phyloP scores from a whole-genome alignment of 2,888 invertebrate species.

The Yponomeuta cagnagella region DNA sequence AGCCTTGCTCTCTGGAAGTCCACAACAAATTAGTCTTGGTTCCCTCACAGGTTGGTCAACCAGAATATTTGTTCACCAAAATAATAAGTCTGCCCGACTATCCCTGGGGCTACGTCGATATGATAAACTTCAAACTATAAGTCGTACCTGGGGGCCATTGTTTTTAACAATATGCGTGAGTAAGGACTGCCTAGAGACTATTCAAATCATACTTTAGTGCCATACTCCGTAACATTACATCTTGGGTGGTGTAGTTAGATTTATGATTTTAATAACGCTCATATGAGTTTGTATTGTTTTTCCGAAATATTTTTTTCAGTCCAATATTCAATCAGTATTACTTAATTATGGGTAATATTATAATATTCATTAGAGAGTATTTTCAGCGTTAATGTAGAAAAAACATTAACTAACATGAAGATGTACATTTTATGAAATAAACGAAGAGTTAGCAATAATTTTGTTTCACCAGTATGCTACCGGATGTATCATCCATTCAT shows the following conservation, averaged over 20 bases:
- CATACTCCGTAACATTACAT: background rate
- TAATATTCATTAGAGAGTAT: too few species aligned
- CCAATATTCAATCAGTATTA: background rate
- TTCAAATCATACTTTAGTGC: background rate
- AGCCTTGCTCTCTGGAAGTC: background rate
- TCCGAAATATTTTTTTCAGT: too few species aligned
- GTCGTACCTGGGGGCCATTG: background rate
- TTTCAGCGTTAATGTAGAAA: too few species aligned
- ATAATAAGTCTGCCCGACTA: background rate
- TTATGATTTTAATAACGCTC: background rate
- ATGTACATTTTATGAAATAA: too few species aligned
- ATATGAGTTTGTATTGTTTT: background rate
- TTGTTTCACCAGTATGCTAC: too few species aligned
- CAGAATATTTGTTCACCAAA: background rate
- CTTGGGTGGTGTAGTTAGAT: background rate
- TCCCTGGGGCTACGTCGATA: background rate
- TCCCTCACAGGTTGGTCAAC: background rate
- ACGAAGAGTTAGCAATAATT: too few species aligned
- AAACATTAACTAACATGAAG: too few species aligned
- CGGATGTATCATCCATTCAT: too few species aligned
- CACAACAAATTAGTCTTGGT: background rate
- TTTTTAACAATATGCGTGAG: background rate
- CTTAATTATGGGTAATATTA: too few species aligned
- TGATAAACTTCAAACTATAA: background rate
- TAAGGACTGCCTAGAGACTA: background rate